phyloP scores from a whole-genome alignment of 1,140 invertebrate genomes.

The Bombus difficillimus region DNA sequence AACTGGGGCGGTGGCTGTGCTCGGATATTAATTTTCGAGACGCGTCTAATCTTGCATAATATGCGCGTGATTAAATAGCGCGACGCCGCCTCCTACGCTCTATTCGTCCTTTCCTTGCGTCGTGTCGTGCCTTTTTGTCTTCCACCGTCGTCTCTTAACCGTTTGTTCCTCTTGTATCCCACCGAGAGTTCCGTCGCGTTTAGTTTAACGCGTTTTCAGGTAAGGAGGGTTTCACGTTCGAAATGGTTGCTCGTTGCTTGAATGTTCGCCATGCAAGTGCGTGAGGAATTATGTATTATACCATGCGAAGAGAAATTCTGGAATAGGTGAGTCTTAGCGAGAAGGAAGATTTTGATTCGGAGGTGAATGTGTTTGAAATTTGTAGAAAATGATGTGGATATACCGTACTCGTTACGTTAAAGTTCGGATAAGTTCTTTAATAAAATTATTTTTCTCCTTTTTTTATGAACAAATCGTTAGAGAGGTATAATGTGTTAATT shows the following conservation, averaged over 20 bases:
- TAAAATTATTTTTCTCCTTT: background rate
- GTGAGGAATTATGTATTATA: background rate
- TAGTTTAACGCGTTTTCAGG: background rate
- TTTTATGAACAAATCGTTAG: too few species aligned
- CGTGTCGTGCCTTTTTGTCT: background rate
- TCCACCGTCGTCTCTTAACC: background rate
- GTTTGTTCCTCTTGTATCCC: background rate
- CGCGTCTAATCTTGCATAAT: slow-evolving; percentile 78
- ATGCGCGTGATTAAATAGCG: slow-evolving; percentile 76
- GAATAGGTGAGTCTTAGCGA: background rate
- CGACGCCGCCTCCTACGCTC: slow-evolving; percentile 28
- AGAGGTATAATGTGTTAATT: too few species aligned
- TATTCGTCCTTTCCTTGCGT: background rate
- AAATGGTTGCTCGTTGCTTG: background rate
- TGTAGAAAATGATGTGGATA: background rate
- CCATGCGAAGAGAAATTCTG: background rate
- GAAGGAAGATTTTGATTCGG: background rate
- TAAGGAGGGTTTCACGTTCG: background rate
- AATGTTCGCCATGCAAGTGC: background rate
- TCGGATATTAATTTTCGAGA: slow-evolving; percentile 78
- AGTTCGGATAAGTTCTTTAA: background rate
- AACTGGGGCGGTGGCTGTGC: slow-evolving; percentile 57
- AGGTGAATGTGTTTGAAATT: background rate
- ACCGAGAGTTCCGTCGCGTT: background rate
- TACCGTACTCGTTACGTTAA: too few species aligned